Conservation (phyloP, 30 jellyfish, hydroid and myxozoan genomes). For the Chrysaora quinquecirrha region DNA sequence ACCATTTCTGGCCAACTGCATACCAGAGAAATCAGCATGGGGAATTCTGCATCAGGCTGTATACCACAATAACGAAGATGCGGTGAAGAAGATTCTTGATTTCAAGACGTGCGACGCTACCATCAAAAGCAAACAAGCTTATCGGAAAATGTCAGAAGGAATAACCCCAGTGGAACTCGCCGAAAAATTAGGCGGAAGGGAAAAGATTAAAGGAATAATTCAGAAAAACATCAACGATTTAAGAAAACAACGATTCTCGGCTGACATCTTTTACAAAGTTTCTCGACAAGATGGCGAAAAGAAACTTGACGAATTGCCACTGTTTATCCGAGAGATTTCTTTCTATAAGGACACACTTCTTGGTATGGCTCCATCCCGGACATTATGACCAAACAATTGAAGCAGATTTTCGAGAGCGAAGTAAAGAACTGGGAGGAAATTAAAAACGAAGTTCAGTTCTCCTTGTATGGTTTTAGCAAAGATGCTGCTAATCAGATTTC, state of each 20-base stretch:
- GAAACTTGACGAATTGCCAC: neutral
- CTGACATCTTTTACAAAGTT: neutral
- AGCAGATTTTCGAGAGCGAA: neutral
- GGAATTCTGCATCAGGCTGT: constrained; percentile 13
- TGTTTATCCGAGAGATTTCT: neutral
- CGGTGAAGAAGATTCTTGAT: neutral
- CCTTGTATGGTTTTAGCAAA: neutral
- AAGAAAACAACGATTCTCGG: neutral
- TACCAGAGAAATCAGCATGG: constrained; percentile 16
- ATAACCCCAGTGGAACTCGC: neutral
- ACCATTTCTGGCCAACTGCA: constrained; percentile 19
- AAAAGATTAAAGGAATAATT: too few relatives aligned
- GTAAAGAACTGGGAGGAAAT: neutral
- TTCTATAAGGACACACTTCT: neutral
- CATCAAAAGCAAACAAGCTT: neutral
- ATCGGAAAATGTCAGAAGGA: neutral
- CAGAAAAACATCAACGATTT: neutral
- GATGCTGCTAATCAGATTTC: neutral
- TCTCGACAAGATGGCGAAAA: neutral
- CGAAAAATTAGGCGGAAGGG: neutral
- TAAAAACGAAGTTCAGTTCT: neutral
- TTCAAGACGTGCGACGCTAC: constrained; percentile 8
- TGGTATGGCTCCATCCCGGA: neutral
- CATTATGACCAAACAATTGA: neutral
- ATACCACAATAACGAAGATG: neutral